These are phyloP conservation scores for Malacoraja senta DNA, from an alignment of 2,797 vertebrate genomes.

Conservation along the genomic window DNA sequence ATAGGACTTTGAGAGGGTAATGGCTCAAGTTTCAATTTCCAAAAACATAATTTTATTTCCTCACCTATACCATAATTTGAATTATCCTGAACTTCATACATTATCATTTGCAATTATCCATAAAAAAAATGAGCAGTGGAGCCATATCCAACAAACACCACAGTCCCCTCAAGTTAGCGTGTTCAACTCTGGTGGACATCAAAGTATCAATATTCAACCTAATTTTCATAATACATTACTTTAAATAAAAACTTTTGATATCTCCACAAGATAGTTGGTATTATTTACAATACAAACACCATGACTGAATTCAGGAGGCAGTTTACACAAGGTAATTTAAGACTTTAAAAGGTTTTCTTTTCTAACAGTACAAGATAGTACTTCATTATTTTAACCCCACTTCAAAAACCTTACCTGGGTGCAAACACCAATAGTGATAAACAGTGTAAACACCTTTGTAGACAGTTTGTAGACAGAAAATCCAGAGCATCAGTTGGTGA, in stretches of 20 bases:
- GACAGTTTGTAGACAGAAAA: constrained; percentile 19
- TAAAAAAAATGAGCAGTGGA: not conserved
- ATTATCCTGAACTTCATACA: not conserved
- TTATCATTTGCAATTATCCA: not conserved
- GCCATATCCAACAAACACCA: not conserved
- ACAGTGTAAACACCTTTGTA: constrained; percentile 35
- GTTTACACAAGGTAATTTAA: not conserved
- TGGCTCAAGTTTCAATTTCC: not conserved
- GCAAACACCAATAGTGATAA: constrained; percentile 28
- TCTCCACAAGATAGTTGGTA: not conserved
- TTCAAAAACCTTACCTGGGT: constrained; percentile 38
- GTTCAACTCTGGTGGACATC: not conserved
- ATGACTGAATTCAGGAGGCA: not conserved
- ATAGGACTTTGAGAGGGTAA: not conserved
- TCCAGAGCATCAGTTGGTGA: constrained; percentile 54
- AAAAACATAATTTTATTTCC: not conserved
- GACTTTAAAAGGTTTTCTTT: not conserved
- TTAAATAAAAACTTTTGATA: not conserved
- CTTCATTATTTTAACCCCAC: constrained; percentile 11
- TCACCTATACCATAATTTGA: not conserved
- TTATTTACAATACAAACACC: not conserved
- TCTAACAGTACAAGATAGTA: not conserved
- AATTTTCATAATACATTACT: not conserved
- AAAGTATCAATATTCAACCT: not conserved
- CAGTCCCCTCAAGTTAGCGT: not conserved